Evolutionary conservation across 2,888 invertebrate genomes (phyloP).

Genomic region (Agapostemon virescens): DNA sequence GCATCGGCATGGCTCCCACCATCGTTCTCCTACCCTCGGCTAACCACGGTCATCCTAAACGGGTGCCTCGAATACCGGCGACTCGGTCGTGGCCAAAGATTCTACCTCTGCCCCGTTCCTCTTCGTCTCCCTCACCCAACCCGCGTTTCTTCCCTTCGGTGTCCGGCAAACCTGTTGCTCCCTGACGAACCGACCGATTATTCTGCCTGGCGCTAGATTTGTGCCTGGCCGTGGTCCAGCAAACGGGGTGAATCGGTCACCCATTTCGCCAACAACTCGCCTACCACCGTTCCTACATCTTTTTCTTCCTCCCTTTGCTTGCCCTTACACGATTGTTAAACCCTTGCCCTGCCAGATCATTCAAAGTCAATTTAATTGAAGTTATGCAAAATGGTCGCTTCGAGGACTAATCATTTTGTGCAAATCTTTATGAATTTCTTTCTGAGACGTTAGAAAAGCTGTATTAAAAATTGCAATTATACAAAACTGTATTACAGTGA

Average conservation of each 20-base stretch:
- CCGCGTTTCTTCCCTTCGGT: slow-evolving; percentile 9
- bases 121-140: slow-evolving; percentile 8
- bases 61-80: slow-evolving; percentile 38
- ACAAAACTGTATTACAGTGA: too few relatives aligned
- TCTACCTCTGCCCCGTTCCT: slow-evolving; percentile 22
- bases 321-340: background rate
- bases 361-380: too few relatives aligned
- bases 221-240: slow-evolving; percentile 2
- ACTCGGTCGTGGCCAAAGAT: slow-evolving; percentile 22
- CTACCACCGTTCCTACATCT: background rate
- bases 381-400: too few relatives aligned
- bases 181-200: slow-evolving; percentile 30
- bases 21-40: slow-evolving; percentile 30
- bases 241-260: slow-evolving; percentile 24
- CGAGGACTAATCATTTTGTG: too few relatives aligned
- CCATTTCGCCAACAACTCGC: background rate
- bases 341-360: too few relatives aligned
- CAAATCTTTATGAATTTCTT: too few relatives aligned
- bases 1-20: slow-evolving; percentile 25
- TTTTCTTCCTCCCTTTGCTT: background rate
- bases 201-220: slow-evolving; percentile 24
- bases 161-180: slow-evolving; percentile 54
- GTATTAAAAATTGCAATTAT: too few relatives aligned
- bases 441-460: too few relatives aligned
- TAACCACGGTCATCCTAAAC: slow-evolving; percentile 41